These are phyloP conservation scores for Olivierus martensii DNA, from an alignment of 1,140 invertebrate genomes.

Conservation along the genomic window DNA sequence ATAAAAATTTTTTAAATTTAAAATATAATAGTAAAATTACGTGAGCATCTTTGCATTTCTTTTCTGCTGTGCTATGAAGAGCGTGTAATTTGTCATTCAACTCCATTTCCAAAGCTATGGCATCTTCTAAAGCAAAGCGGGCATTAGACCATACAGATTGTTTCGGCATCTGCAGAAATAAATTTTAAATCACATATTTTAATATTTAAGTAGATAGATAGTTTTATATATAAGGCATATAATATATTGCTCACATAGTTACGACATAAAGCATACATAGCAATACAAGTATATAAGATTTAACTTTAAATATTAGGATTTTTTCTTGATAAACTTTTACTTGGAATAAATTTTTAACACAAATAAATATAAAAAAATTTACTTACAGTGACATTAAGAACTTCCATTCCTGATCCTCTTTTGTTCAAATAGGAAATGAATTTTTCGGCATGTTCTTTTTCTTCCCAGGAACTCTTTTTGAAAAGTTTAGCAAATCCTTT, in stretches of 20 bases:
- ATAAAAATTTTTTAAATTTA: no score
- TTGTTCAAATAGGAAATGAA: constrained; percentile 79
- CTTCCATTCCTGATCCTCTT: constrained; percentile 57
- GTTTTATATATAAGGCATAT: no score
- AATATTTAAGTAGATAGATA: no score
- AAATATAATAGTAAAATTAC: constrained; percentile 32
- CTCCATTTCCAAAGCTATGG: constrained; percentile 55
- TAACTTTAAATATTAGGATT: no score
- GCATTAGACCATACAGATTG: constrained; percentile 44
- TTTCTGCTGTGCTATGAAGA: constrained; percentile 22
- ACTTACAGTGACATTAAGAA: constrained; percentile 41
- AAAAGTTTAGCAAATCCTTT: constrained; percentile 82
- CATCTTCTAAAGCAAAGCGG: constrained; percentile 53
- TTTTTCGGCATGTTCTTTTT: constrained; percentile 77
- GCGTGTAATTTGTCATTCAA: constrained; percentile 66
- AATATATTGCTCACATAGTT: no score
- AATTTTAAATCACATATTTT: no score
- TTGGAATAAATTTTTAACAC: no score
- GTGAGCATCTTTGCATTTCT: constrained; percentile 60
- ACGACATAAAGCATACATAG: no score
- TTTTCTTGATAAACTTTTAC: no score
- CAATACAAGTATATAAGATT: no score
- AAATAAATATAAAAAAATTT: no score
- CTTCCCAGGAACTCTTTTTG: constrained; percentile 68
- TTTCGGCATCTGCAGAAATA: constrained; percentile 18